Conservation (phyloP, 2,797 vertebrate species). For the Monodelphis domestica region DNA sequence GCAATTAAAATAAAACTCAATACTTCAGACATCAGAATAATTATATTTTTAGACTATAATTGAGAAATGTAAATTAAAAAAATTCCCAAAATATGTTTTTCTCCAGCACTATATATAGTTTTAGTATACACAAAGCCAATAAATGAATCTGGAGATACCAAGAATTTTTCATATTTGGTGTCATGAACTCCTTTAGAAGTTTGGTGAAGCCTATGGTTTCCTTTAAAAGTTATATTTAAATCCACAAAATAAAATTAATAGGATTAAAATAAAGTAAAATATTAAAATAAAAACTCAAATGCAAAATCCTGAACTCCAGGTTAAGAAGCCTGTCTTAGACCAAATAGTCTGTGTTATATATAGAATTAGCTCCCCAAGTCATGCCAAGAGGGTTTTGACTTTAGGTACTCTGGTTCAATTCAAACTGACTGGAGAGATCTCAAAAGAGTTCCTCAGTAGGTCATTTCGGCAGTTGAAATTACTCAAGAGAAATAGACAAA, state of each 20-base stretch:
- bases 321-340: not conserved
- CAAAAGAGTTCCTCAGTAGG: not conserved
- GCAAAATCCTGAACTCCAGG: not conserved
- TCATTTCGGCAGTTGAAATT: not conserved
- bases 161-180: not conserved
- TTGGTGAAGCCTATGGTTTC: not conserved
- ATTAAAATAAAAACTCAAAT: too few species aligned
- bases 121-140: not conserved
- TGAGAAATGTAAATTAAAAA: too few species aligned
- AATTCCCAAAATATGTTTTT: not conserved
- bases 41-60: too few species aligned
- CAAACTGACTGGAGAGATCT: not conserved
- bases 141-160: not conserved
- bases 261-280: too few species aligned
- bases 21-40: too few species aligned
- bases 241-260: constrained; percentile 37
- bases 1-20: too few species aligned
- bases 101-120: not conserved
- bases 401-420: not conserved
- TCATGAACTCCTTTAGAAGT: not conserved
- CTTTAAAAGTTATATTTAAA: not conserved
- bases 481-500: not conserved
- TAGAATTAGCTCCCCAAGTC: not conserved
- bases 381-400: not conserved
- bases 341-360: not conserved